Base-by-base conservation (phyloP, 2,888 invertebrate genomes). In the Holacanthella duospinosa region DNA sequence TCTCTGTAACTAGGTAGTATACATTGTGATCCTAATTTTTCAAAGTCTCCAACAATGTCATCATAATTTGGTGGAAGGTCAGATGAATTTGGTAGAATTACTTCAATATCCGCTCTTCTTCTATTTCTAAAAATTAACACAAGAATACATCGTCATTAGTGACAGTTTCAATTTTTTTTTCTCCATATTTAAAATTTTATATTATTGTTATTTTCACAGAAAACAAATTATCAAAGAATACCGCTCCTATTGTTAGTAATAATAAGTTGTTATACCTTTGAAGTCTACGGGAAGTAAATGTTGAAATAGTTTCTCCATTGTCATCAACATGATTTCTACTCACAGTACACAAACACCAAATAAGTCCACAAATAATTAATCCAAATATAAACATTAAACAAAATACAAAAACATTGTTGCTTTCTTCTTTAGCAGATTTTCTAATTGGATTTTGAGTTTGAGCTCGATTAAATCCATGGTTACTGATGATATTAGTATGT, bases 1-100 rank as follows among this genome's bases (percentile, higher is more conserved):
- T 48, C 48, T 21, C n/a, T 48, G 48, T 48, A 48, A 48, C 48
- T 48, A 4, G 48, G 48, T n/a, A 48, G 48, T 9, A 48, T 48
- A 48, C 48, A 48, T 21, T 48, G 48, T n/a, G 48, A 9, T 21
- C 48, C 48, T 4, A 48, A 21, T 48, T 48, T 48, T 21, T 48
- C 48, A 48, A 48, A 48, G n/a, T 48, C 48, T 16, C 16, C 12
- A 21, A 48, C 21, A 48, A 48, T 48, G 48, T 48, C 48, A 21
- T 48, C 48, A 21, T 48, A 48, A n/a, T 9, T 16, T 21, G 48
- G 48, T 4, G 48, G 48, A 4, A 48, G 48, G 21, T 48, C 48
- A 48, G 48, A 21, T 9, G 48, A 48, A 21, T 48, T 16, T 48
- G 48, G 48, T 16, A 36, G 36, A 16, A 36, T 36, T 16, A 9